Base-by-base conservation (phyloP, 2,113 vertebrate species). In the Tautogolabrus adspersus region DNA sequence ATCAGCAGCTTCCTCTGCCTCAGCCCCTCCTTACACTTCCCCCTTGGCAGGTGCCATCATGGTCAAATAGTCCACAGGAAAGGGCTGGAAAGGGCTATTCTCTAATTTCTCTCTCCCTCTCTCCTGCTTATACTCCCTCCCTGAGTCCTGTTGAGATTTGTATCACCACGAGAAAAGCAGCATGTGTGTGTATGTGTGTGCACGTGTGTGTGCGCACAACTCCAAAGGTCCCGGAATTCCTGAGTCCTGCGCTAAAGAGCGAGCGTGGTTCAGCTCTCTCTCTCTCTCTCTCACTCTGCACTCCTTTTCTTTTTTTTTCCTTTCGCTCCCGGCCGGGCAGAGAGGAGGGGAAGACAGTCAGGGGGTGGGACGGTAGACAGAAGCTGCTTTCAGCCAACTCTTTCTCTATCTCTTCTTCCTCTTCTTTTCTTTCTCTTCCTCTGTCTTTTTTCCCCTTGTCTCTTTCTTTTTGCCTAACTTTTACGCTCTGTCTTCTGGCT, bases 201-300 rank as follows among this genome's bases (percentile, higher is more conserved):
- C 22, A 44, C n/a, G 67, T 40, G 61, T 57, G 46, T 12, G 44
- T 10, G 69, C 22, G 44, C 77, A 81, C 81, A 86, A 88, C 85
- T 92, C 89, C 83, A 90, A 88, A 89, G 88, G 86, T 89, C 86
- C 85, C 77, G 87, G 84, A 89, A 91, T 91, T 89, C 91, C 89
- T 83, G 83, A 88, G 87, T 90, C 78, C 88, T 92, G 87, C 59
- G 77, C 78, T 88, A 85, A 76, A 87, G 75, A 87, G 87, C 79
- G 46, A 84, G 83, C 59, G 67, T 75, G 85, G 76, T 64, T 86
- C 47, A 64, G 81, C 85, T 89, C 72, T 58, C 77, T 83, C 90
- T 84, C 82, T 49, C 26, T 78, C 62, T 84, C 44, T 84, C 84
- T 66, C 71, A 67, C 67, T 80, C 82, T 67, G 51, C 75, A 75